Percentiles rank a stretch among this genome's conserved stretches.
Evolutionary conservation across 2,888 invertebrate genomes (phyloP).

Genomic region (Pandemis corylana): DNA sequence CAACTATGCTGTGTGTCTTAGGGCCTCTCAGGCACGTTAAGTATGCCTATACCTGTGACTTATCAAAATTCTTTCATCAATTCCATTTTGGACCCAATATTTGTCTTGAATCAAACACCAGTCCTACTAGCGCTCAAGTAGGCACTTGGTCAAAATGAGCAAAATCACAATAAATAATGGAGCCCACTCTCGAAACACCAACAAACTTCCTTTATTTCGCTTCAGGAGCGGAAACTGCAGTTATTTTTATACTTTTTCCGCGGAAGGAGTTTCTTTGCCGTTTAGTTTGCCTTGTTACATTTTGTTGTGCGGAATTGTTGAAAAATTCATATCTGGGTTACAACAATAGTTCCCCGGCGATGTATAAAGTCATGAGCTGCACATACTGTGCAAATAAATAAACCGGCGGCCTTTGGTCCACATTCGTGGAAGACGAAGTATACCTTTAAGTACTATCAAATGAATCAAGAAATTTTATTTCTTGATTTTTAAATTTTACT

Average conservation of each 20-base stretch:
- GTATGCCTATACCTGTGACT: too few species aligned
- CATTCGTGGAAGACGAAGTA: not conserved
- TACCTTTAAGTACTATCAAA: too few species aligned
- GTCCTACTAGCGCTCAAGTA: too few species aligned
- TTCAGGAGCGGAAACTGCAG: slow-evolving; percentile 33
- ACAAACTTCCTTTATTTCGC: slow-evolving; percentile 37
- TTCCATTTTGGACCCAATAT: too few species aligned
- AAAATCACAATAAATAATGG: slow-evolving; percentile 29
- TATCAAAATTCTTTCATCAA: too few species aligned
- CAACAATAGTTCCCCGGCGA: slow-evolving; percentile 34
- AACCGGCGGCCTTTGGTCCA: slow-evolving; percentile 2
- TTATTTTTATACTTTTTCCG: slow-evolving; percentile 39
- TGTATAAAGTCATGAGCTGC: slow-evolving; percentile 38
- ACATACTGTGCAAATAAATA: slow-evolving; percentile 19
- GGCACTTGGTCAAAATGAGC: slow-evolving; percentile 4
- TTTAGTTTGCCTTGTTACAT: slow-evolving; percentile 42
- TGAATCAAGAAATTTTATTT: too few species aligned
- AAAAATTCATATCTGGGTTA: slow-evolving; percentile 39
- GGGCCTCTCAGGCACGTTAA: too few species aligned
- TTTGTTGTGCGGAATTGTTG: slow-evolving; percentile 29
- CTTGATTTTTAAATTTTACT: too few species aligned
- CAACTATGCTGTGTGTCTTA: too few species aligned
- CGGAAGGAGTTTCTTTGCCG: slow-evolving; percentile 39
- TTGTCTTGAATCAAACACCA: too few species aligned
- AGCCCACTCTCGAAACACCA: slow-evolving; percentile 21